These are phyloP conservation scores for Aurelia aurita complex sp. Pacific DNA, from an alignment of 30 jellyfish, hydroid and myxozoan species.

Conservation along the genomic window DNA sequence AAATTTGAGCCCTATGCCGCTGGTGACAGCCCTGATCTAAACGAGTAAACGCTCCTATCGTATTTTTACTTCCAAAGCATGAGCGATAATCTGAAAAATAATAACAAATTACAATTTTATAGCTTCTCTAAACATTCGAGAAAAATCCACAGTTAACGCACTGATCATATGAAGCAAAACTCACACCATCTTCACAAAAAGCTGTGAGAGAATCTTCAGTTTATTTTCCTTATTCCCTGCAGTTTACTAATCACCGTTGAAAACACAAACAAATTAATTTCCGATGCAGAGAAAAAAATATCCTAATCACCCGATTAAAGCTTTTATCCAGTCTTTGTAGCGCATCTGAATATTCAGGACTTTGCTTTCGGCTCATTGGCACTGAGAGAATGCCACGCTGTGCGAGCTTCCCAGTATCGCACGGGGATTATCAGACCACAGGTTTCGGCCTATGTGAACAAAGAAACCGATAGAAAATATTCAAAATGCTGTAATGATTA, in stretches of 20 bases:
- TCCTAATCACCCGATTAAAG: conserved; percentile 54
- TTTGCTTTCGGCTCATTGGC: conserved; percentile 15
- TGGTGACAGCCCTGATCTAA: no score
- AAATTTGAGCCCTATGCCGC: no score
- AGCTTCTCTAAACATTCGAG: no score
- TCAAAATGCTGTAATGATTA: neutral
- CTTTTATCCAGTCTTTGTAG: conserved; percentile 35
- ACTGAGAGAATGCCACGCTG: conserved; percentile 22
- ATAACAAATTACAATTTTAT: no score
- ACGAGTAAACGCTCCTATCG: no score
- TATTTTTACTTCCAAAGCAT: no score
- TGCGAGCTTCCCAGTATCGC: conserved; percentile 2
- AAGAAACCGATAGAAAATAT: neutral
- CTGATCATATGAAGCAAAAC: no score
- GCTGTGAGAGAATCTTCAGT: neutral
- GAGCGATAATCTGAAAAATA: no score
- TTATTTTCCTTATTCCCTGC: neutral
- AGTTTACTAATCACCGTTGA: neutral
- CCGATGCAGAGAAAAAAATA: neutral
- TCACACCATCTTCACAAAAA: no score
- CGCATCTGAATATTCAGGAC: conserved; percentile 15
- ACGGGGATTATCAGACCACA: conserved; percentile 26
- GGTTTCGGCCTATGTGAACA: conserved; percentile 7
- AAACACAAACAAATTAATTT: neutral
- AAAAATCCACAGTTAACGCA: no score